Base-by-base conservation (phyloP, 92 coral and sea anemone genomes). In the Chrysogorgia sp. region DNA sequence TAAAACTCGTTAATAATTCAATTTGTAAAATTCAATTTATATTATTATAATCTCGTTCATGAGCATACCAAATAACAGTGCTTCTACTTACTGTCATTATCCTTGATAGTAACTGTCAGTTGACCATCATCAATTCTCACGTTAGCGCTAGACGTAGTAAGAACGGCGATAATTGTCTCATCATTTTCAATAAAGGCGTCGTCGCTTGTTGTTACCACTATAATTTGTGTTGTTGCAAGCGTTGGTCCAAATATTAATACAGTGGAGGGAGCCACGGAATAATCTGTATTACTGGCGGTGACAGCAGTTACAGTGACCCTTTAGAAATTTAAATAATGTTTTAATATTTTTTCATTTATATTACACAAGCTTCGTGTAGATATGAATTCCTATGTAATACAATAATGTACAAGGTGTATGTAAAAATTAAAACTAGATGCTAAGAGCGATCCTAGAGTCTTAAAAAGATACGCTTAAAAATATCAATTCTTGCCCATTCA, bases 1-100 rank as follows among this genome's bases (percentile, higher is more conserved):
- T n/a, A n/a, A n/a, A n/a, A n/a, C n/a, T n/a, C n/a, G n/a, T n/a
- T n/a, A n/a, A n/a, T n/a, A n/a, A n/a, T n/a, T n/a, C n/a, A n/a
- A n/a, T n/a, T n/a, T n/a, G n/a, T n/a, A n/a, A n/a, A n/a, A n/a
- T n/a, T n/a, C n/a, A n/a, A n/a, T n/a, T n/a, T n/a, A n/a, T n/a
- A n/a, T n/a, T n/a, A n/a, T n/a, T n/a, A n/a, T n/a, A n/a, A n/a
- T n/a, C n/a, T n/a, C n/a, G n/a, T n/a, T n/a, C n/a, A n/a, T n/a
- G n/a, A n/a, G n/a, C n/a, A n/a, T n/a, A n/a, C n/a, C n/a, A n/a
- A n/a, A n/a, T n/a, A n/a, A n/a, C n/a, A n/a, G n/a, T n/a, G n/a
- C n/a, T n/a, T n/a, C n/a, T n/a, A 50, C 77, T 71, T 52, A 71
- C 77, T 20, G 43, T 72, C 79, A 34, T 72, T 17, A 26, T 72